Evolutionary conservation across 2,797 vertebrate genomes (phyloP).

Genomic region (Leuciscus waleckii): DNA sequence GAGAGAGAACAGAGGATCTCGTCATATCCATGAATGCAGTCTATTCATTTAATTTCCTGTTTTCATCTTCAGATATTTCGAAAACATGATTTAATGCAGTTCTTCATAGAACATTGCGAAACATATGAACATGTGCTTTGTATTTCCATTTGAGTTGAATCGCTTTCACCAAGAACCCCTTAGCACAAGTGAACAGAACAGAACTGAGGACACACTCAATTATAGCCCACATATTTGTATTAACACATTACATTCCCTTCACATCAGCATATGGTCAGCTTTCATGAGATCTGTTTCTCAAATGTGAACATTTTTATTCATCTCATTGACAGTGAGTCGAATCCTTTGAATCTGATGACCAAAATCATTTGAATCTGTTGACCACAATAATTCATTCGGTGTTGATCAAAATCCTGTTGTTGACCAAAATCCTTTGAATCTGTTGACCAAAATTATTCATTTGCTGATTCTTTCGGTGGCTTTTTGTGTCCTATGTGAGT

Average conservation of each 20-base stretch:
- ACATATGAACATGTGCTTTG: not conserved
- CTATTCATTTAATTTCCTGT: conserved; percentile 55
- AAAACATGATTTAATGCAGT: conserved; percentile 12
- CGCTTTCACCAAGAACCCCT: not conserved
- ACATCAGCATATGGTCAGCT: not conserved
- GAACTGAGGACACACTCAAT: not conserved
- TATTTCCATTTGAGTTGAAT: not conserved
- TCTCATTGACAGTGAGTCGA: not conserved
- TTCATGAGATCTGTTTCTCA: not conserved
- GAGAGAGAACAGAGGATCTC: conserved; percentile 11
- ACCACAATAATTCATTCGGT: too few relatives aligned
- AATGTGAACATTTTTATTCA: not conserved
- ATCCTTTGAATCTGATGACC: not conserved
- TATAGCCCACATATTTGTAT: not conserved
- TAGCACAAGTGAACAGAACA: not conserved
- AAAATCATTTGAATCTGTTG: too few relatives aligned
- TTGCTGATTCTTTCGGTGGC: not conserved
- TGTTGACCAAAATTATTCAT: not conserved
- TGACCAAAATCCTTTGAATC: too few relatives aligned
- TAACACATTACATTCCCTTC: not conserved
- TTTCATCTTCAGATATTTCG: conserved; percentile 33
- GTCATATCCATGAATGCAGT: conserved; percentile 25
- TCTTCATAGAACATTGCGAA: not conserved
- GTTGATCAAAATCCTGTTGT: too few relatives aligned
- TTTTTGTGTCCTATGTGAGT: not conserved